Conservation (phyloP, 2,888 invertebrate genomes). For the Caenorhabditis doughertyi region DNA sequence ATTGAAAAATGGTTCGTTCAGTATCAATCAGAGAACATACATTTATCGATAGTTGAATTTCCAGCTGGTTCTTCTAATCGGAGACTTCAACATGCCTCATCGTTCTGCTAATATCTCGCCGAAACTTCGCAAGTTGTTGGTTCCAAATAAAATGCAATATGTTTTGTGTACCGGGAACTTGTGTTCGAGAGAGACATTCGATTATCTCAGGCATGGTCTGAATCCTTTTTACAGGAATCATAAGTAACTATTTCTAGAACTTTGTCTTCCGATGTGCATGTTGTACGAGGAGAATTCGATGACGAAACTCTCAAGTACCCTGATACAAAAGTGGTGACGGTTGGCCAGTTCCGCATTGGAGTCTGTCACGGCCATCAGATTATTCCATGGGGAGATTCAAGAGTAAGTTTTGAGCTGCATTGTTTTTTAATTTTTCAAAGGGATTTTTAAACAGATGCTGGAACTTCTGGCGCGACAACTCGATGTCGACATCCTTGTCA, state of each 20-base stretch:
- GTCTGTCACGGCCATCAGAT: conserved; percentile 98
- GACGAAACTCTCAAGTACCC: conserved; percentile 87
- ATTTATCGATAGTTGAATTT: conserved; percentile 30
- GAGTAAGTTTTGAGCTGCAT: conserved; percentile 69
- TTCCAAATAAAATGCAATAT: conserved; percentile 94
- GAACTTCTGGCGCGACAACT: conserved; percentile 95
- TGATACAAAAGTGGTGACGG: conserved; percentile 94
- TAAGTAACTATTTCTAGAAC: conserved; percentile 86
- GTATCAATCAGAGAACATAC: background rate
- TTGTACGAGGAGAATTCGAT: conserved; percentile 98
- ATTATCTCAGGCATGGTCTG: conserved; percentile 91
- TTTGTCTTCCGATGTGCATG: conserved; percentile 98
- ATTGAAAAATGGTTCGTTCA: conserved; percentile 21
- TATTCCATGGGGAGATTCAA: conserved; percentile 93
- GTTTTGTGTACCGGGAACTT: conserved; percentile 98
- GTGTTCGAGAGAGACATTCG: conserved; percentile 97
- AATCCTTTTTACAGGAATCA: too few species aligned
- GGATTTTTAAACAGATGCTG: too few species aligned
- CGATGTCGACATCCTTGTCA: conserved; percentile 98
- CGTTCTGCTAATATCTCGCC: conserved; percentile 62
- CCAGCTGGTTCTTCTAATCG: conserved; percentile 94
- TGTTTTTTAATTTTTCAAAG: too few species aligned
- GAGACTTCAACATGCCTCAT: conserved; percentile 98
- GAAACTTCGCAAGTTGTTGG: conserved; percentile 88
- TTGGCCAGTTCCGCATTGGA: conserved; percentile 98